Evolutionary conservation across 2,888 invertebrate genomes (phyloP).

Genomic region (Ephialtes manifestator): DNA sequence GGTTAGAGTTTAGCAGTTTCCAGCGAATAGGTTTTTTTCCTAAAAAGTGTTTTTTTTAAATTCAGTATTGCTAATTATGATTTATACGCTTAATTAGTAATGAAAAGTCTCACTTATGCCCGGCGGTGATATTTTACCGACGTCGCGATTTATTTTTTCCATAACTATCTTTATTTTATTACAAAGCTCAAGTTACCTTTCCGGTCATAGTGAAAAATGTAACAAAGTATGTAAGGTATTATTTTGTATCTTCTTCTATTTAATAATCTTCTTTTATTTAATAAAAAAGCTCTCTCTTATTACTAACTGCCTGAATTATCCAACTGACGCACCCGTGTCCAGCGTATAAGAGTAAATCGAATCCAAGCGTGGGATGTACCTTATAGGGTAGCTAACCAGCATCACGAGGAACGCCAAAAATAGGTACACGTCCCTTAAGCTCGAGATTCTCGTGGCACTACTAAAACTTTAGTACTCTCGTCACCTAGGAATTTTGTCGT

Average conservation of each 20-base stretch:
- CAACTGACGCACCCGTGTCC: neutral
- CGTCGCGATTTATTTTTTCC: neutral
- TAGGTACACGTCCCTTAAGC: constrained; percentile 8
- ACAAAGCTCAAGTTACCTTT: neutral
- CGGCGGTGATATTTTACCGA: neutral
- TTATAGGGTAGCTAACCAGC: constrained; percentile 15
- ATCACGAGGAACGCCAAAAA: constrained; percentile 25
- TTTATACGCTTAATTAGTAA: neutral
- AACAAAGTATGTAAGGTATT: no score
- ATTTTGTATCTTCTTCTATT: no score
- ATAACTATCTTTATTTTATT: neutral
- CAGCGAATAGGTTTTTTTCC: neutral
- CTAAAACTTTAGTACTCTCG: constrained; percentile 42
- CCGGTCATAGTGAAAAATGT: no score
- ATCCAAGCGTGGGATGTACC: neutral
- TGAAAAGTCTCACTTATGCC: neutral
- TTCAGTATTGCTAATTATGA: neutral
- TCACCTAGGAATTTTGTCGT: constrained; percentile 30
- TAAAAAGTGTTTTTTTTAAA: neutral
- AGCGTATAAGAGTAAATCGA: neutral
- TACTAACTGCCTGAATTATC: neutral
- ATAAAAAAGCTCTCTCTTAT: neutral
- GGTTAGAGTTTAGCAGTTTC: neutral
- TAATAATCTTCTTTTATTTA: no score
- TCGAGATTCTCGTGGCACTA: neutral